A percentile compares a stretch with the other conserved stretches of the same genome.
phyloP scores from a whole-genome alignment of 2,113 vertebrate genomes.

The Eupsittula cactorum region DNA sequence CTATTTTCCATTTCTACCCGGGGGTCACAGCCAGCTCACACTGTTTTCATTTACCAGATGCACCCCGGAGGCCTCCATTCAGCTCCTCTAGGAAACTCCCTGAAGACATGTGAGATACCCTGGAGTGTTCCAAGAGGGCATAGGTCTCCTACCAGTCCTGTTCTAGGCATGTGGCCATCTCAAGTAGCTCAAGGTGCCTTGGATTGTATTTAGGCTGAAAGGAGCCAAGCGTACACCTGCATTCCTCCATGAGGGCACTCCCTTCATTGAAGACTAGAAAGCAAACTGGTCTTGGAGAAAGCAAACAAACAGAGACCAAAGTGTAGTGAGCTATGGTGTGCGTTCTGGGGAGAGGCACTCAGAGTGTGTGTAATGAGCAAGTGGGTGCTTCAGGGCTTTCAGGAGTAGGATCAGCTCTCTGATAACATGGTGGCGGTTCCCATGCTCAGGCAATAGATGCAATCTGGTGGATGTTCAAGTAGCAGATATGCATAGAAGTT shows the following conservation, averaged over 20 bases:
- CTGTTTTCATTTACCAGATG: not conserved
- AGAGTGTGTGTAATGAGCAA: constrained; percentile 29
- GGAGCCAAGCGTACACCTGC: not conserved
- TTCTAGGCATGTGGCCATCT: not conserved
- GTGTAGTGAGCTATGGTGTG: not conserved
- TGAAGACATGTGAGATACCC: not conserved
- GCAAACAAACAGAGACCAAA: constrained; percentile 5
- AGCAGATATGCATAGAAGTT: not conserved
- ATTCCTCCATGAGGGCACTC: constrained; percentile 45
- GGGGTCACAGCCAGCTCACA: not conserved
- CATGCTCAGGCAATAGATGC: not conserved
- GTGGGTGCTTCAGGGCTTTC: constrained; percentile 41
- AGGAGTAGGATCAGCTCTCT: constrained; percentile 7
- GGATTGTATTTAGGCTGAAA: not conserved
- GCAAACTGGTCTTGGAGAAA: constrained; percentile 39
- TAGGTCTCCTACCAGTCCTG: not conserved
- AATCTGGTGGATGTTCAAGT: not conserved
- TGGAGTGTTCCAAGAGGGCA: not conserved
- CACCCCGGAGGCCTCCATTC: not conserved
- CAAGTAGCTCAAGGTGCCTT: not conserved
- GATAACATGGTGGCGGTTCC: constrained; percentile 20
- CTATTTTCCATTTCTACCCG: not conserved
- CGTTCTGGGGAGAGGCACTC: not conserved
- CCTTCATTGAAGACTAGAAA: constrained; percentile 35
- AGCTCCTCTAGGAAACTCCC: not conserved